A percentile compares a stretch with the other conserved stretches of the same genome.
Conservation (phyloP, 2,797 vertebrate species). For the Phrynocephalus forsythii region DNA sequence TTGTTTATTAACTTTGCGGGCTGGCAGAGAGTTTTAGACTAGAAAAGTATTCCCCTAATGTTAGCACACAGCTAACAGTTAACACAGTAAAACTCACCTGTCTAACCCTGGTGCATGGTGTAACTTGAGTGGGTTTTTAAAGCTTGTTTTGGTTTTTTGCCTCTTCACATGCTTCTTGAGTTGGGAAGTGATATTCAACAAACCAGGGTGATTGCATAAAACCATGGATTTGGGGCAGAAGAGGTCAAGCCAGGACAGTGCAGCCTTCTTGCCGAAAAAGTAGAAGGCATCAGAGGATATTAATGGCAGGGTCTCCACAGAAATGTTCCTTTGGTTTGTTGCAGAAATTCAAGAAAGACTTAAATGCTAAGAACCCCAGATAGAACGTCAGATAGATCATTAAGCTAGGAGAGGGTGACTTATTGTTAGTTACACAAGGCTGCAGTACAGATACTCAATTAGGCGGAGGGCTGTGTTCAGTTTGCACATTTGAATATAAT, state of each 20-base stretch:
- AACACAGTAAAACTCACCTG: not conserved
- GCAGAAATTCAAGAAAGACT: not conserved
- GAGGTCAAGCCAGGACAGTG: constrained; percentile 16
- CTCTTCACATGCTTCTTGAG: not conserved
- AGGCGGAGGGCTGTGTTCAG: not conserved
- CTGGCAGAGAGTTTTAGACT: not conserved
- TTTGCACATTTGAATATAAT: constrained; percentile 26
- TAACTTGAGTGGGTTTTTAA: not conserved
- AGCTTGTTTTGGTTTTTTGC: not conserved
- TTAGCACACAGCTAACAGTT: not conserved
- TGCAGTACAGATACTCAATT: not conserved
- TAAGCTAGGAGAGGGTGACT: not conserved
- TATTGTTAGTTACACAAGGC: constrained; percentile 12
- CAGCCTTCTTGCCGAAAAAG: not conserved
- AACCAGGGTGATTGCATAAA: not conserved
- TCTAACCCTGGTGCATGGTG: not conserved
- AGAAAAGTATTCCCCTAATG: not conserved
- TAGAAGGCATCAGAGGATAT: not conserved
- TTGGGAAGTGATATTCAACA: not conserved
- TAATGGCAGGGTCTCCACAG: not conserved
- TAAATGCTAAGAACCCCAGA: not conserved
- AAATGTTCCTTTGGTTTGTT: not conserved
- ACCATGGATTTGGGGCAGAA: not conserved
- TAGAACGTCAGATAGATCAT: not conserved
- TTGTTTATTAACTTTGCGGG: not conserved